These are phyloP conservation scores for Cromileptes altivelis DNA, from an alignment of 2,113 vertebrate species.

Conservation along the genomic window DNA sequence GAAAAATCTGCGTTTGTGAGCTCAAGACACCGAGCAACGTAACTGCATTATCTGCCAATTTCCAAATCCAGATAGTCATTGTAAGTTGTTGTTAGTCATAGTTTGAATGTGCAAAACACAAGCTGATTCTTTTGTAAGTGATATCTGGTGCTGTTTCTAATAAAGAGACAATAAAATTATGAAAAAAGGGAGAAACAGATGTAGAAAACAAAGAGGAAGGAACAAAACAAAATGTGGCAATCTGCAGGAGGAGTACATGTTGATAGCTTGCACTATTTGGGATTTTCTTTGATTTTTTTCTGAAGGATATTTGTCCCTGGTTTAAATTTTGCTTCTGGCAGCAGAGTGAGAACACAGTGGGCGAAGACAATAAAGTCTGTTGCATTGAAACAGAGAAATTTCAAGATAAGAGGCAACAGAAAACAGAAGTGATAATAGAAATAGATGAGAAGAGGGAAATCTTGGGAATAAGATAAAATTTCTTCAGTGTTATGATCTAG, in stretches of 20 bases:
- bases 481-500: too few relatives aligned
- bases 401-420: too few relatives aligned
- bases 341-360: neutral
- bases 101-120: neutral
- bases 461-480: too few relatives aligned
- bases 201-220: neutral
- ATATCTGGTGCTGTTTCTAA: neutral
- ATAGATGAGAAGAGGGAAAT: too few relatives aligned
- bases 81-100: neutral
- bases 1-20: neutral
- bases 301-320: neutral
- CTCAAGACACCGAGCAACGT: neutral
- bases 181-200: slow-evolving; percentile 7
- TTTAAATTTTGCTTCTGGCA: neutral
- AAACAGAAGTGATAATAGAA: too few relatives aligned
- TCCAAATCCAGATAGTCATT: neutral
- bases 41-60: neutral
- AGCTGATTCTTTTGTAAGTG: neutral
- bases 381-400: neutral
- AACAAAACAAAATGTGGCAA: neutral
- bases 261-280: neutral
- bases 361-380: neutral
- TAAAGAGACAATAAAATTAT: neutral
- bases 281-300: neutral
- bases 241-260: neutral